These are phyloP conservation scores for Drosophila pegasa DNA, from an alignment of 2,888 invertebrate genomes.

Conservation along the genomic window DNA sequence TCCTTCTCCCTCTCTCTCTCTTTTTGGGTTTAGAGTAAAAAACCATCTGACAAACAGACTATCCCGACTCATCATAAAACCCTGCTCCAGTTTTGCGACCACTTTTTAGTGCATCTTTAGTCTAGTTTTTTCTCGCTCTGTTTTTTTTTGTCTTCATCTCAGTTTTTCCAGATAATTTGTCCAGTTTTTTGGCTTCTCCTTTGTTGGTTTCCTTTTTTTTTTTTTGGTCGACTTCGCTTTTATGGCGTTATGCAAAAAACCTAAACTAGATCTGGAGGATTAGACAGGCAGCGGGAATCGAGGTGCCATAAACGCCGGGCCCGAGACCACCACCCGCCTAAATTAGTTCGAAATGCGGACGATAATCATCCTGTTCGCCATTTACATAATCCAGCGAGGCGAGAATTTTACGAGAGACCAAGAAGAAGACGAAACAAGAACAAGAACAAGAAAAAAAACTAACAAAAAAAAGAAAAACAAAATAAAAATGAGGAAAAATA, in stretches of 20 bases:
- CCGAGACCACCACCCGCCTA: slow-evolving; percentile 76
- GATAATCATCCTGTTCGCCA: slow-evolving; percentile 38
- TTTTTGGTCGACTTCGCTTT: slow-evolving; percentile 40
- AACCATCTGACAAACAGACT: slow-evolving; percentile 19
- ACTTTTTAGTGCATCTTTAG: slow-evolving; percentile 58
- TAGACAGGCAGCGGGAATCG: slow-evolving; percentile 35
- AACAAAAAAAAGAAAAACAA: neutral
- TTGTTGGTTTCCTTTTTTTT: slow-evolving; percentile 4
- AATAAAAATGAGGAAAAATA: neutral
- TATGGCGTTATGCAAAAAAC: slow-evolving; percentile 52
- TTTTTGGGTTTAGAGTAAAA: neutral
- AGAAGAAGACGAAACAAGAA: neutral
- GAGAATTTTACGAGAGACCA: slow-evolving; percentile 41
- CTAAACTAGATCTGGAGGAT: slow-evolving; percentile 55
- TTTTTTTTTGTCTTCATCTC: neutral
- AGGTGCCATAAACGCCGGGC: slow-evolving; percentile 41
- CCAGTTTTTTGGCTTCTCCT: slow-evolving; percentile 13
- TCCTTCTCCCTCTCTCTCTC: neutral
- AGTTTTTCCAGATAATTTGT: slow-evolving; percentile 9
- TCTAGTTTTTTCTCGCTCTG: slow-evolving; percentile 24
- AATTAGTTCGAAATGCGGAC: slow-evolving; percentile 68
- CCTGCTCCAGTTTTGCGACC: slow-evolving; percentile 72
- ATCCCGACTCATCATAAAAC: slow-evolving; percentile 38
- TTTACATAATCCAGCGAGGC: slow-evolving; percentile 20
- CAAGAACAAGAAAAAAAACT: slow-evolving; percentile 7